Percentiles rank a stretch among this genome's conserved stretches.
Conservation (phyloP, 2,888 invertebrate genomes). For the Drosophila ustulata region DNA sequence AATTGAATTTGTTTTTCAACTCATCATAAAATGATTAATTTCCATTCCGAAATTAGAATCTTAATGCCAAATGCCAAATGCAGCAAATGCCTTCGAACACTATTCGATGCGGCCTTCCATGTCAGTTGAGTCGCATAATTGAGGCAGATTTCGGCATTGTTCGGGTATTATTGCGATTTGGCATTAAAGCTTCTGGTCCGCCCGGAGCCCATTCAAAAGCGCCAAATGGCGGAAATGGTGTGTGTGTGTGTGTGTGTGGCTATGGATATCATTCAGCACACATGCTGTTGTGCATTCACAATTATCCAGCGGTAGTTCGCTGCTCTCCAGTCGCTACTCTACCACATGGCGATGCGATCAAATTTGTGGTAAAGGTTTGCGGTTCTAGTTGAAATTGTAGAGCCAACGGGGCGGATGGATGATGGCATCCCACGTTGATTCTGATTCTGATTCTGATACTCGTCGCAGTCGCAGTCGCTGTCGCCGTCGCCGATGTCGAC, state of each 20-base stretch:
- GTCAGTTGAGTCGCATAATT: neutral
- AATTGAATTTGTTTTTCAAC: no score
- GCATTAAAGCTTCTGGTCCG: neutral
- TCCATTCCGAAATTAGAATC: no score
- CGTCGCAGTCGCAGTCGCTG: neutral
- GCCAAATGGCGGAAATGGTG: conserved; percentile 1
- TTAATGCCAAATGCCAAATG: neutral
- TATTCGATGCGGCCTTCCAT: neutral
- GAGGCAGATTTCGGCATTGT: neutral
- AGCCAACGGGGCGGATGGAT: neutral
- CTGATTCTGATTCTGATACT: neutral
- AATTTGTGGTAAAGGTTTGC: conserved; percentile 40
- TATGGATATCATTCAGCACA: neutral
- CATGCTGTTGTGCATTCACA: neutral
- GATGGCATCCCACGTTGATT: neutral
- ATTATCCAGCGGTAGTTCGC: neutral
- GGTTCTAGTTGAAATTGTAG: conserved; percentile 7
- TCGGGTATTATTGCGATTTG: neutral
- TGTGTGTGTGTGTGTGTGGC: no score
- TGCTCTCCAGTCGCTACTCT: neutral
- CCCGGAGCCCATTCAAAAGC: neutral
- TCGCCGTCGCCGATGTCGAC: neutral
- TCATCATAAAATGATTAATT: no score
- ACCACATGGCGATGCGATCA: conserved; percentile 8
- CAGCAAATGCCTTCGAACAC: neutral